phyloP scores from a whole-genome alignment of 1,140 invertebrate species.

The Augochlora pura region DNA sequence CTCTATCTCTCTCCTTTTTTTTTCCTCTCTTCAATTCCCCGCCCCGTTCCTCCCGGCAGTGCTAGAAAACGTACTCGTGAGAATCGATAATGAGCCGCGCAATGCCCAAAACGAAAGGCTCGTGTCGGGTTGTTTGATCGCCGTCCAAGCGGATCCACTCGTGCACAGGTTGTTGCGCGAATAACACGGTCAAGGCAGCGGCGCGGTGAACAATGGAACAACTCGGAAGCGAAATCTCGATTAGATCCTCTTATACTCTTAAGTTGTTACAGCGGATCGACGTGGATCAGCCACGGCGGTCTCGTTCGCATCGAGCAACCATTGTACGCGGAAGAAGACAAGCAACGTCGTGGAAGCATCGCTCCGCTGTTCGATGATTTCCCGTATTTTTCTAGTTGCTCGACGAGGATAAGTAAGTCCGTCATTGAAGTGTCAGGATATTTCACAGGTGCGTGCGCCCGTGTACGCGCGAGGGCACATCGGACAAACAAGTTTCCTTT shows the following conservation, averaged over 20 bases:
- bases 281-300: slow-evolving; percentile 13
- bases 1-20: background rate
- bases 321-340: slow-evolving; percentile 32
- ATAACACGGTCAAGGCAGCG: slow-evolving; percentile 25
- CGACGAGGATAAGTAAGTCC: background rate
- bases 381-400: slow-evolving; percentile 31
- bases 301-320: slow-evolving; percentile 29
- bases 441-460: slow-evolving; percentile 49
- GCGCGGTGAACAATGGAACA: slow-evolving; percentile 45
- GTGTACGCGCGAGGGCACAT: slow-evolving; percentile 43
- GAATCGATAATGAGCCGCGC: too few relatives aligned
- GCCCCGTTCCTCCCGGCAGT: too few relatives aligned
- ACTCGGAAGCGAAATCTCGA: slow-evolving; percentile 34
- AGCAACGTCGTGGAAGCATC: background rate
- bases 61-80: too few relatives aligned
- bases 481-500: slow-evolving; percentile 40
- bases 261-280: slow-evolving; percentile 57
- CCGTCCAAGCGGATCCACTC: background rate
- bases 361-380: slow-evolving; percentile 14
- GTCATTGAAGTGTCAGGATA: slow-evolving; percentile 45
- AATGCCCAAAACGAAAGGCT: too few relatives aligned
- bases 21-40: too few relatives aligned
- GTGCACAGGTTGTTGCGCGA: background rate
- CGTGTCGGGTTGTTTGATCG: too few relatives aligned
- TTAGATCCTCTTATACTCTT: slow-evolving; percentile 71